Conservation (phyloP, 2,888 invertebrate genomes). For the Fragum whitleyi region DNA sequence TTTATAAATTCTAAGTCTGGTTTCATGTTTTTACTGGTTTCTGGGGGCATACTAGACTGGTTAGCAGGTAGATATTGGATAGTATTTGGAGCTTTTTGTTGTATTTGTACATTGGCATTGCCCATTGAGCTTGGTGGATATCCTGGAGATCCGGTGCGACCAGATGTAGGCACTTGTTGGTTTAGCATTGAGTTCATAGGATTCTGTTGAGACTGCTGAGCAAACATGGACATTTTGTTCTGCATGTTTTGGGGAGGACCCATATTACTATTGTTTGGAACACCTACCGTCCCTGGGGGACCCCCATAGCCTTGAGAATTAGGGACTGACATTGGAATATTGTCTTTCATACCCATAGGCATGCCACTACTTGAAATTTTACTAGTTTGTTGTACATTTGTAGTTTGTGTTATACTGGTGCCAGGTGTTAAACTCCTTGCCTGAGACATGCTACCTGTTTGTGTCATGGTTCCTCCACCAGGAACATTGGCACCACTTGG, state of each 20-base stretch:
- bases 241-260: conserved; percentile 58
- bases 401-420: conserved; percentile 49
- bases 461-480: conserved; percentile 50
- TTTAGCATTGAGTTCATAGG: conserved; percentile 48
- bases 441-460: conserved; percentile 64
- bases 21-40: conserved; percentile 58
- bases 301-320: conserved; percentile 37
- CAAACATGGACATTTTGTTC: conserved; percentile 57
- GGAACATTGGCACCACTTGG: conserved; percentile 53
- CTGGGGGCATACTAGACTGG: conserved; percentile 89
- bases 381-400: conserved; percentile 38
- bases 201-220: conserved; percentile 60
- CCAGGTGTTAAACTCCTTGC: conserved; percentile 62
- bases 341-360: conserved; percentile 32
- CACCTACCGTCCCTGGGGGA: background rate
- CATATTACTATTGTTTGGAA: conserved; percentile 33
- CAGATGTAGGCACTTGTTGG: conserved; percentile 65
- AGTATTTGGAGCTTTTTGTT: conserved; percentile 98
- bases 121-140: conserved; percentile 86
- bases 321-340: conserved; percentile 30
- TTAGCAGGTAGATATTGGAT: conserved; percentile 98
- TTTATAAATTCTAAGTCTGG: conserved; percentile 87
- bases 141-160: conserved; percentile 71
- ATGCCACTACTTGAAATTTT: conserved; percentile 34
- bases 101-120: conserved; percentile 94